Percentiles rank a stretch among this genome's conserved stretches.
These are phyloP conservation scores for Parnassius smintheus DNA, from an alignment of 2,888 invertebrate genomes.

Conservation along the genomic window DNA sequence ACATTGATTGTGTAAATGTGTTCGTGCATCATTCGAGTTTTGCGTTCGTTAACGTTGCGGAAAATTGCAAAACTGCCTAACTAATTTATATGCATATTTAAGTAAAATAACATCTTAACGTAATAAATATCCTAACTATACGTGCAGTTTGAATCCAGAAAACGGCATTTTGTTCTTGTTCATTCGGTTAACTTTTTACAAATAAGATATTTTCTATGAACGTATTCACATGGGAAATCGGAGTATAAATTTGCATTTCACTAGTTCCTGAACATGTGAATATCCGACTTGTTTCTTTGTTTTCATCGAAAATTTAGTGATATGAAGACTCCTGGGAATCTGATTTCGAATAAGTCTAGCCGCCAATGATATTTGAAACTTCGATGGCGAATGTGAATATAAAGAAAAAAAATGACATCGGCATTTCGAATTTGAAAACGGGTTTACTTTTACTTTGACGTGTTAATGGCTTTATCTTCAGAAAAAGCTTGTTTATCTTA, in stretches of 20 bases:
- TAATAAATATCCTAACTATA: neutral
- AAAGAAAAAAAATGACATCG: neutral
- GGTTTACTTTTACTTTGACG: no score
- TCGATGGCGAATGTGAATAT: constrained; percentile 3
- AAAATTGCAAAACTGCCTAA: neutral
- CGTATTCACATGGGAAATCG: constrained; percentile 68
- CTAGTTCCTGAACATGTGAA: constrained; percentile 51
- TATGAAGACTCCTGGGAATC: constrained; percentile 49
- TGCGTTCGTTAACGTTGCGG: neutral
- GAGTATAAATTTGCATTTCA: constrained; percentile 72
- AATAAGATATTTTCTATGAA: constrained; percentile 15
- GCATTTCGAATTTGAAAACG: no score
- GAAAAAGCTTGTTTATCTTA: no score
- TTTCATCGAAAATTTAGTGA: constrained; percentile 69
- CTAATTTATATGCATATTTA: neutral
- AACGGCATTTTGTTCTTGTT: no score
- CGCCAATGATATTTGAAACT: constrained; percentile 15
- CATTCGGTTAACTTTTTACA: neutral
- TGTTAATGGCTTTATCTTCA: no score
- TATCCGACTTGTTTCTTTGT: constrained; percentile 64
- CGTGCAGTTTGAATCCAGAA: neutral
- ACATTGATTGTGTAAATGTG: no score
- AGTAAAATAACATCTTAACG: neutral
- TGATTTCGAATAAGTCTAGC: constrained; percentile 39
- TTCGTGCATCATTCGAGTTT: neutral